phyloP scores from a whole-genome alignment of 2,888 invertebrate species.

The Caradrina clavipalpis region DNA sequence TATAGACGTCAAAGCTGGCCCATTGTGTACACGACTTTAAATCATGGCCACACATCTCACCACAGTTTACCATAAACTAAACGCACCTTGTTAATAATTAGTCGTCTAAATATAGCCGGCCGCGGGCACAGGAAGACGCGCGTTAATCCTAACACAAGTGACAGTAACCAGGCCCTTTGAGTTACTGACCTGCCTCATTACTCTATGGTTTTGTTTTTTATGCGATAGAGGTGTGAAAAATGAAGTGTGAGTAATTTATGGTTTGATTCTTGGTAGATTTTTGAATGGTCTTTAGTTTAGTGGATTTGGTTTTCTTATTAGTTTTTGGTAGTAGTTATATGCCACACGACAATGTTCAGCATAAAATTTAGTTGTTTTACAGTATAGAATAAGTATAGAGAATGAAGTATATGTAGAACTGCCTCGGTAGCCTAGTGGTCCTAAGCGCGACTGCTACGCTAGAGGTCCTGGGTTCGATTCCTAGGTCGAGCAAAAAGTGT shows the following conservation, averaged over 20 bases:
- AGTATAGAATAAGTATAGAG: no score
- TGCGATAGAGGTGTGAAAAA: slow-evolving; percentile 10
- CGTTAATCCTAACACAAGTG: slow-evolving; percentile 51
- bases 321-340: no score
- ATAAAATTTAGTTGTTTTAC: no score
- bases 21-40: slow-evolving; percentile 20
- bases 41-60: slow-evolving; percentile 46
- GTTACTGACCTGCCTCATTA: slow-evolving; percentile 62
- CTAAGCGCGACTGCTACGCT: no score
- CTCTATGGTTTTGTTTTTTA: slow-evolving; percentile 29
- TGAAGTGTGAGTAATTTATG: slow-evolving; percentile 16
- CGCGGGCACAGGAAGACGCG: slow-evolving; percentile 56
- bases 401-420: no score
- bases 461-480: no score
- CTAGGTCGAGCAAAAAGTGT: no score
- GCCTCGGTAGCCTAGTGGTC: no score
- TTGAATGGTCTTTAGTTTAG: not conserved
- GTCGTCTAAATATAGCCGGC: slow-evolving; percentile 60
- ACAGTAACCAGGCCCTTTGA: slow-evolving; percentile 52
- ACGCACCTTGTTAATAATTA: slow-evolving; percentile 62
- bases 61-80: slow-evolving; percentile 55
- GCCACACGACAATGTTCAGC: not conserved
- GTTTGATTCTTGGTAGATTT: not conserved
- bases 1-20: not conserved
- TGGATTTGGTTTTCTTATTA: no score